These are phyloP conservation scores for Entosphenus tridentatus DNA, from an alignment of 2,113 vertebrate genomes.

Conservation along the genomic window DNA sequence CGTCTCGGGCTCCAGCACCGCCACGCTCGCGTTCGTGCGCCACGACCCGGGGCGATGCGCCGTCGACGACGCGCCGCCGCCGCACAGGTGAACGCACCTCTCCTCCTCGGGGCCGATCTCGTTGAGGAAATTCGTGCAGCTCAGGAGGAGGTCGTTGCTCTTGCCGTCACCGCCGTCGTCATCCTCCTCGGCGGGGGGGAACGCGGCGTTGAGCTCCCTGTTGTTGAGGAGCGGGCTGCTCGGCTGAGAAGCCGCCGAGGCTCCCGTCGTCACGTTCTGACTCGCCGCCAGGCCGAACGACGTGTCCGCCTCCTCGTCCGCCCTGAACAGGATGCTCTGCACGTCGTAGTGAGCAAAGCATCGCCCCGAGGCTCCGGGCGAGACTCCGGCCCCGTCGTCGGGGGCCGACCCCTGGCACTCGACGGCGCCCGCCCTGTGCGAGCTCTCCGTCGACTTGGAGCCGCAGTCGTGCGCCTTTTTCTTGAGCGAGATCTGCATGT, in stretches of 20 bases:
- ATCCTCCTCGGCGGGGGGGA: constrained; percentile 71
- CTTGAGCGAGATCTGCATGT: no score
- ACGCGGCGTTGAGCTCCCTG: constrained; percentile 65
- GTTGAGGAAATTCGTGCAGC: constrained; percentile 71
- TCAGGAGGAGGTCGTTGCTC: constrained; percentile 56
- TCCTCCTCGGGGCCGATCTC: constrained; percentile 84
- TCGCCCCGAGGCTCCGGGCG: no score
- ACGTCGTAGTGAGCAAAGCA: constrained; percentile 93
- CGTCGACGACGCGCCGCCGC: constrained; percentile 42
- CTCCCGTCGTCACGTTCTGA: constrained; percentile 83
- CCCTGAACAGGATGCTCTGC: constrained; percentile 81
- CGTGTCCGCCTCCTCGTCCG: constrained; percentile 65
- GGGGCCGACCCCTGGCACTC: no score
- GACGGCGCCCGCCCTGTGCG: no score
- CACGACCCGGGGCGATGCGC: constrained; percentile 70
- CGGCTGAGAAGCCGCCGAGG: constrained; percentile 60
- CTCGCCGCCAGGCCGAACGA: constrained; percentile 47
- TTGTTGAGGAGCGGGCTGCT: constrained; percentile 19
- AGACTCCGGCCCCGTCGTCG: no score
- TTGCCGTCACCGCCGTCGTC: constrained; percentile 84
- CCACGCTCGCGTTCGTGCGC: constrained; percentile 88
- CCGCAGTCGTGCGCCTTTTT: no score
- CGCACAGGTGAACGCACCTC: constrained; percentile 57
- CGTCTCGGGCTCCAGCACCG: constrained; percentile 62
- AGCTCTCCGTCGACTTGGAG: no score